Evolutionary conservation across 2,797 vertebrate genomes (phyloP), one percentile per base, ranked within the genome.

Genomic region (Nyctibius grandis): DNA sequence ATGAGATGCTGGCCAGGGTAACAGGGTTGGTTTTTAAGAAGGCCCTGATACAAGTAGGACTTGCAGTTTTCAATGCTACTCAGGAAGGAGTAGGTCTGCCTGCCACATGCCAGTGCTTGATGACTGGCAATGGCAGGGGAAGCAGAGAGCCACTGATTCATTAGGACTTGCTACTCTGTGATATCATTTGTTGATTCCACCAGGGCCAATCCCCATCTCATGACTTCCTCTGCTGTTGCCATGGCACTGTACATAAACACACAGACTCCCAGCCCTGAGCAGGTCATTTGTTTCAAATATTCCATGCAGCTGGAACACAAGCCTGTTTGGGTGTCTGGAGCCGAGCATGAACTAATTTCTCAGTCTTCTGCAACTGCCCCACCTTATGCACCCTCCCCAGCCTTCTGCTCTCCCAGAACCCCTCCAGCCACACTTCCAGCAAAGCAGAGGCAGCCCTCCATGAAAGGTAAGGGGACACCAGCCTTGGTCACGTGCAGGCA

Each of bases 241-340:
- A 98, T 96, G 92, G 97, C 81, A 36, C 95, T 44, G 91, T 91
- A 96, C 96, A 97, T 98, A 97, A 98, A 98, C 97, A 98, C 93
- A 95, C 96, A 91, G 97, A 93, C 97, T 97, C 96, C 97, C 95
- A 87, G 96, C 96, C 83, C 95, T 4, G 74, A 89, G 95, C 97
- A 98, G 98, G 96, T 98, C 98, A 97, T 98, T 98, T 97, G 98
- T 98, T 98, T 98, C 97, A 98, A 98, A 98, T 98, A 98, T 98
- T 98, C 97, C 97, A 97, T 97, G 97, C 98, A 98, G 98, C 98
- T 98, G 98, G 98, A 98, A 98, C 97, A 73, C 87, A 53, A 97
- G 96, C 92, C 97, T 98, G 98, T 99, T 98, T 98, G 98, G 98
- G 98, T 98, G 98, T 99, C 98, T 99, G 98, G 98, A 97, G 97